phyloP scores from a whole-genome alignment of 2,113 vertebrate genomes.

The Cyphomyrus discorhynchus region DNA sequence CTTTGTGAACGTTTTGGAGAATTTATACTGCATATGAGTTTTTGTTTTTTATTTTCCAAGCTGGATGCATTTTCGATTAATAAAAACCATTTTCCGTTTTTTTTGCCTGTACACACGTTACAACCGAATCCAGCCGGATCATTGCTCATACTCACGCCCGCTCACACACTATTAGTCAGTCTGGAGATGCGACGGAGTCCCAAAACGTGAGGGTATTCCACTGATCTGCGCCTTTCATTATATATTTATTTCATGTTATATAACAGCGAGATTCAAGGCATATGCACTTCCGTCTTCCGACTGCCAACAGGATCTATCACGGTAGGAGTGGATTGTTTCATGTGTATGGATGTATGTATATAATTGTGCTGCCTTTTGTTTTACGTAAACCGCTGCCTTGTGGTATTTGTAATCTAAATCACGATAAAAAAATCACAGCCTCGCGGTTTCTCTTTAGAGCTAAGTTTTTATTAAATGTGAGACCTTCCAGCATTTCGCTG shows the following conservation, averaged over 20 bases:
- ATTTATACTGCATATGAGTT: background rate
- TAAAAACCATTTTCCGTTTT: background rate
- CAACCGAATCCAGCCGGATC: background rate
- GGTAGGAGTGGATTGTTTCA: background rate
- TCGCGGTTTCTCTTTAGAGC: background rate
- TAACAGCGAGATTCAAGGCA: background rate
- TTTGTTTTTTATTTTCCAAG: background rate
- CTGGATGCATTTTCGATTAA: background rate
- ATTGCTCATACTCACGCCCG: background rate
- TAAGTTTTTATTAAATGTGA: background rate
- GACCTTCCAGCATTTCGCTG: background rate
- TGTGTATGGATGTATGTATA: background rate
- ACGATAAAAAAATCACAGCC: background rate
- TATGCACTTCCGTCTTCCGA: background rate
- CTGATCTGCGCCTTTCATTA: background rate
- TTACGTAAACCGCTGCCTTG: background rate
- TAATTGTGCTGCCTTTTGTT: background rate
- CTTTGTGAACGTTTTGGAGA: background rate
- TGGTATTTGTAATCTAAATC: background rate
- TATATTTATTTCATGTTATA: constrained; percentile 9
- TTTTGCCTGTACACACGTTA: background rate
- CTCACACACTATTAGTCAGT: background rate
- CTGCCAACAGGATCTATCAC: background rate
- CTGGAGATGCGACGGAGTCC: background rate
- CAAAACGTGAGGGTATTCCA: constrained; percentile 10